These are phyloP conservation scores for Brienomyrus brachyistius DNA, from an alignment of 2,113 vertebrate genomes.

Conservation along the genomic window DNA sequence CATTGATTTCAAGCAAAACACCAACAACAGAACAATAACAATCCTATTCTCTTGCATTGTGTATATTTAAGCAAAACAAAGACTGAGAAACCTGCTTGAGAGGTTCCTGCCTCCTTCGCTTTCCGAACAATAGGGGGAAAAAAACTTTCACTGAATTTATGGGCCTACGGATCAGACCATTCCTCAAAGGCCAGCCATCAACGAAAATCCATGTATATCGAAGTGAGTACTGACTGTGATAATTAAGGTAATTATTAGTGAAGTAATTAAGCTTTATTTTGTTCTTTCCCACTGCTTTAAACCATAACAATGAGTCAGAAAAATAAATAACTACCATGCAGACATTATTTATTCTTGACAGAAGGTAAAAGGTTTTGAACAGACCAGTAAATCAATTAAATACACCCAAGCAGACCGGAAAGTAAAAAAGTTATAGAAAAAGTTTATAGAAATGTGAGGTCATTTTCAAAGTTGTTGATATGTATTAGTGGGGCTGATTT, in stretches of 20 bases:
- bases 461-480: background rate
- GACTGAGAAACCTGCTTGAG: background rate
- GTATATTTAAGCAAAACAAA: background rate
- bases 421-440: background rate
- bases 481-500: background rate
- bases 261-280: background rate
- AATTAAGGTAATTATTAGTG: conserved; percentile 9
- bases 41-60: background rate
- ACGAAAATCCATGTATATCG: background rate
- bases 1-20: background rate
- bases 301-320: conserved; percentile 1
- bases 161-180: background rate
- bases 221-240: background rate
- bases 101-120: background rate
- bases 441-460: background rate
- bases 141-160: background rate
- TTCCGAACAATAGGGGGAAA: background rate
- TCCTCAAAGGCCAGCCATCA: background rate
- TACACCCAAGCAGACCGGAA: background rate
- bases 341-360: background rate
- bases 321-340: background rate
- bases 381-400: background rate
- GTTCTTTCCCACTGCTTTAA: background rate
- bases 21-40: background rate
- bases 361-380: background rate